A percentile compares a stretch with the other conserved stretches of the same genome.
Conservation (phyloP, 2,797 vertebrate genomes). For the Coendou prehensilis region DNA sequence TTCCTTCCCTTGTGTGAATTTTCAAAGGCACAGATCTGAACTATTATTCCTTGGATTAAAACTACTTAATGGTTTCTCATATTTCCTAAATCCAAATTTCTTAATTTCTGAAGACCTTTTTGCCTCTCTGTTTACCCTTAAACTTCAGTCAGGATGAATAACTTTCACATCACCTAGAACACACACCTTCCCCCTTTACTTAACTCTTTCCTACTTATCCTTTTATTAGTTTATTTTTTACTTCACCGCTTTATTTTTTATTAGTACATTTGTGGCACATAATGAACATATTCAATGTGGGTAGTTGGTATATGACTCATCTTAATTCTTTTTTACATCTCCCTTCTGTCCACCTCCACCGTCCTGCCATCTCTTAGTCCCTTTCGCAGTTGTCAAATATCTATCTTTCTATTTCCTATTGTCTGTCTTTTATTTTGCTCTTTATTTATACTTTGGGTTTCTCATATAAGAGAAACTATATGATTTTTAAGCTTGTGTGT, state of each 20-base stretch:
- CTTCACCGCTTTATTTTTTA: not conserved
- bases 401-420: not conserved
- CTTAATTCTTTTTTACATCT: not conserved
- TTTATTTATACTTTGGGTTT: not conserved
- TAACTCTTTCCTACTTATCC: not conserved
- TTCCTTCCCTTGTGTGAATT: not conserved
- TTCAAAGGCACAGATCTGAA: slow-evolving; percentile 54
- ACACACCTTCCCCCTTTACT: not conserved
- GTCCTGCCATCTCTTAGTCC: not conserved
- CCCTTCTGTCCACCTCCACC: not conserved
- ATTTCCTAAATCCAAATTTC: not conserved
- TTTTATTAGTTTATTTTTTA: not conserved
- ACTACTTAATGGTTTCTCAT: not conserved
- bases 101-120: slow-evolving; percentile 31
- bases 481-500: not conserved
- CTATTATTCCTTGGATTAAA: not conserved
- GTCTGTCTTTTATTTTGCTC: not conserved
- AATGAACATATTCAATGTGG: not conserved
- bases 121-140: not conserved
- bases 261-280: not conserved
- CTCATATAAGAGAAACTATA: not conserved
- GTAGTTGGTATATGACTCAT: not conserved
- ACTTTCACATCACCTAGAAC: not conserved
- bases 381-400: not conserved
- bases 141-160: not conserved